These are phyloP conservation scores for Nannoperca obscura DNA, from an alignment of 2,797 vertebrate genomes.

Conservation along the genomic window DNA sequence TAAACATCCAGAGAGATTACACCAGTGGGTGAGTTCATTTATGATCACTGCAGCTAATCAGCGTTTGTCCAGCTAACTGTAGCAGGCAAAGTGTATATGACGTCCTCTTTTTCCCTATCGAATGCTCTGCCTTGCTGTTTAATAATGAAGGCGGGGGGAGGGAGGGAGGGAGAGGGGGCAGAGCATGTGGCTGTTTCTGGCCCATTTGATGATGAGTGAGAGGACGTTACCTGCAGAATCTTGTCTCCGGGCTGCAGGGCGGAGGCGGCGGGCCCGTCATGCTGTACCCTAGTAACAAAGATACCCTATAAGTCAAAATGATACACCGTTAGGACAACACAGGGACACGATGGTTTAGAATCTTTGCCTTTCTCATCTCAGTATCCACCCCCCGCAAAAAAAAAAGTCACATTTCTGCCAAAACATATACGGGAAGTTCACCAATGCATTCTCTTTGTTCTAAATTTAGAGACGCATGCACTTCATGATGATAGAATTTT, in stretches of 20 bases:
- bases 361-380: constrained; percentile 87
- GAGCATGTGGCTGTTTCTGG: constrained; percentile 38
- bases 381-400: constrained; percentile 35
- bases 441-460: constrained; percentile 47
- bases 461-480: constrained; percentile 72
- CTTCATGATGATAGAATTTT: constrained; percentile 1
- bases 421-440: constrained; percentile 38
- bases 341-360: constrained; percentile 90
- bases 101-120: constrained; percentile 15
- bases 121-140: constrained; percentile 46
- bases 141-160: neutral
- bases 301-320: constrained; percentile 99
- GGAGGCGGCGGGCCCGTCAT: constrained; percentile 95
- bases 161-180: constrained; percentile 19
- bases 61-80: neutral
- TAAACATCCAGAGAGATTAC: neutral
- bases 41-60: neutral
- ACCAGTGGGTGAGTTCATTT: neutral
- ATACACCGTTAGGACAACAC: constrained; percentile 98
- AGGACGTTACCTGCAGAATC: constrained; percentile 94
- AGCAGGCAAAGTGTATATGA: neutral
- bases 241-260: constrained; percentile 98
- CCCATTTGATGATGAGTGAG: constrained; percentile 42
- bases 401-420: constrained; percentile 58
- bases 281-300: constrained; percentile 99